These are phyloP conservation scores for Falcunculus frontatus DNA, from an alignment of 2,113 vertebrate species.

Conservation along the genomic window DNA sequence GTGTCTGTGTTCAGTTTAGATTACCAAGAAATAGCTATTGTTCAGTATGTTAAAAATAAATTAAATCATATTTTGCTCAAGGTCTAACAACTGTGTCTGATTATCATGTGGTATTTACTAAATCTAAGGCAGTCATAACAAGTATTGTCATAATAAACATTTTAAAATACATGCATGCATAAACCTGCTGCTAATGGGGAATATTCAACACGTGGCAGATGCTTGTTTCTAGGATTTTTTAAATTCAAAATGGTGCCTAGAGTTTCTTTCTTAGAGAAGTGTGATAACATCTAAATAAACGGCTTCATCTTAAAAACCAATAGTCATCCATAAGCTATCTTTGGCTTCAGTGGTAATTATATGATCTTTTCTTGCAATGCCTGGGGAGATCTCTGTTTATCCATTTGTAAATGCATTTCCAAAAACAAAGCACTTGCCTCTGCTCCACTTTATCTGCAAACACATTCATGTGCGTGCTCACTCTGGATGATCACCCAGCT, in stretches of 20 bases:
- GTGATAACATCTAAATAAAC: neutral
- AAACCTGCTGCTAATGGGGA: conserved; percentile 18
- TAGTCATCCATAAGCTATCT: neutral
- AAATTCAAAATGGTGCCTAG: neutral
- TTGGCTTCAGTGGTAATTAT: neutral
- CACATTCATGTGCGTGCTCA: fast-evolving
- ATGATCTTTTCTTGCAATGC: neutral
- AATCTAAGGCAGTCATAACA: conserved; percentile 47
- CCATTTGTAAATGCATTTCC: neutral
- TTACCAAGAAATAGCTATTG: conserved; percentile 51
- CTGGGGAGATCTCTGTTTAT: neutral
- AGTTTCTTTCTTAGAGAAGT: neutral
- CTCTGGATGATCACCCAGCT: neutral
- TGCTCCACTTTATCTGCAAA: neutral
- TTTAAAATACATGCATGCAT: neutral
- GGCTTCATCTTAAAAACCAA: neutral
- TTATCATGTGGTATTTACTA: conserved; percentile 59
- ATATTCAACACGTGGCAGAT: neutral
- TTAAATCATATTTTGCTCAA: conserved; percentile 53
- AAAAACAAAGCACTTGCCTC: neutral
- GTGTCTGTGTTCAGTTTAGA: conserved; percentile 35
- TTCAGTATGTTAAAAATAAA: conserved; percentile 56
- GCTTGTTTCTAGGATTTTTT: neutral
- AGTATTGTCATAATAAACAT: conserved; percentile 38
- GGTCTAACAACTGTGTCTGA: conserved; percentile 55